Evolutionary conservation across 2,888 invertebrate species (phyloP).

Genomic region (Cybosia mesomella): DNA sequence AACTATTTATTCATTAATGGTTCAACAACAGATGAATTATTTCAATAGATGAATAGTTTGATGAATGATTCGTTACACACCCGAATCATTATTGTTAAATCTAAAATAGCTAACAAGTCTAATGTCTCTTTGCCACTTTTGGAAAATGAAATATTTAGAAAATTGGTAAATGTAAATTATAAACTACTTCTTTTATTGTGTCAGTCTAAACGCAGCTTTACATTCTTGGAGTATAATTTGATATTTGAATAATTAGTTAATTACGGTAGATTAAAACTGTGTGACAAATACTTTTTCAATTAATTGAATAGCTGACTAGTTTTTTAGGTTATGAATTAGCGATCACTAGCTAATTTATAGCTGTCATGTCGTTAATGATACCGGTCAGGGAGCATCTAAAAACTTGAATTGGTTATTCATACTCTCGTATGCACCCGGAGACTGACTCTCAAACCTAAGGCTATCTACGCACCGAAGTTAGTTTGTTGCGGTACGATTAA

Average conservation of each 20-base stretch:
- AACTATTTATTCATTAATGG: not conserved
- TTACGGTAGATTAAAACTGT: not conserved
- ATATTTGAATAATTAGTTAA: not conserved
- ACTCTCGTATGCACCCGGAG: not conserved
- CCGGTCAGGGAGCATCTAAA: constrained; percentile 6
- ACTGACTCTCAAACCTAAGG: not conserved
- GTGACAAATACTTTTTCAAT: not conserved
- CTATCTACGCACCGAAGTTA: no score
- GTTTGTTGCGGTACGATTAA: no score
- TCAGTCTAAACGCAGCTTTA: not conserved
- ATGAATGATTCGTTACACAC: not conserved
- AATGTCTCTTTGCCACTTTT: not conserved
- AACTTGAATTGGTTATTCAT: constrained; percentile 7
- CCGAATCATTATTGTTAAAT: not conserved
- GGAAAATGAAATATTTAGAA: not conserved
- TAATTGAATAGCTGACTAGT: not conserved
- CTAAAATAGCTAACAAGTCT: not conserved
- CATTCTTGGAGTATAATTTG: not conserved
- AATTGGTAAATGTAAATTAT: no score
- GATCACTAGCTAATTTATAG: constrained; percentile 1
- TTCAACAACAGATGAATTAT: not conserved
- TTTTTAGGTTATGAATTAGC: constrained; percentile 3
- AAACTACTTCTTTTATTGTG: not conserved
- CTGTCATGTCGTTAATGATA: constrained; percentile 6
- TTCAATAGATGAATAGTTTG: not conserved